Base-by-base conservation (phyloP, 2,888 invertebrate genomes). In the Halictus ligatus region DNA sequence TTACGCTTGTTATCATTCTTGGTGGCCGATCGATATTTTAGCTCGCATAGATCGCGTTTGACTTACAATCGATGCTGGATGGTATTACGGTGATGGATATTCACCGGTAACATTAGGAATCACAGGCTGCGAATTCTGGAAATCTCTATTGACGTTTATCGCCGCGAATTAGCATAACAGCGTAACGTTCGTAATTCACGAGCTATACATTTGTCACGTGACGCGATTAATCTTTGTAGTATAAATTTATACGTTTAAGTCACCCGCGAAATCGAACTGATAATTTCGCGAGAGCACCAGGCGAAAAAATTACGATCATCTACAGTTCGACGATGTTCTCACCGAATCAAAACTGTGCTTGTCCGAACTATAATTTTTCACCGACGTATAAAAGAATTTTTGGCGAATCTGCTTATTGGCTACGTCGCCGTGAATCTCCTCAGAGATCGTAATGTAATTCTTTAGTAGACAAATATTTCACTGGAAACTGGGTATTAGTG, bases 61-160 rank as follows among this genome's bases (percentile, higher is more conserved):
- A 80, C 75, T 80, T 67, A 46, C 74, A 67, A 74, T 85, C 85
- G 75, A 75, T 77, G 54, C 15, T 29, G 72, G 40, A 35, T 43
- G 75, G 69, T 75, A 81, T 81, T 78, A 54, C 64, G 64, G 73
- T 80, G 86, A 86, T 86, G 60, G 81, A 86, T 85, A 85, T 78
- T 81, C 80, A 72, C 43, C 71, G 78, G 85, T 72, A 80, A 80
- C 79, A 84, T 85, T 85, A 85, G 85, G 64, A 85, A 85, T 77
- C 85, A 85, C 58, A 78, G 85, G 60, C 77, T 85, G 69, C 85
- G 85, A 85, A 80, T 85, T 77, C 80, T 77, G 71, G 80, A 77
- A 79, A 77, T 85, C 85, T 79, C 85, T 80, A 85, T 85, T 85
- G 85, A 85, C 85, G 77, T 80, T 85, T 85, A 80, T 85, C 80